Conservation (phyloP, 1,140 invertebrate species). For the Nebria ingens region DNA sequence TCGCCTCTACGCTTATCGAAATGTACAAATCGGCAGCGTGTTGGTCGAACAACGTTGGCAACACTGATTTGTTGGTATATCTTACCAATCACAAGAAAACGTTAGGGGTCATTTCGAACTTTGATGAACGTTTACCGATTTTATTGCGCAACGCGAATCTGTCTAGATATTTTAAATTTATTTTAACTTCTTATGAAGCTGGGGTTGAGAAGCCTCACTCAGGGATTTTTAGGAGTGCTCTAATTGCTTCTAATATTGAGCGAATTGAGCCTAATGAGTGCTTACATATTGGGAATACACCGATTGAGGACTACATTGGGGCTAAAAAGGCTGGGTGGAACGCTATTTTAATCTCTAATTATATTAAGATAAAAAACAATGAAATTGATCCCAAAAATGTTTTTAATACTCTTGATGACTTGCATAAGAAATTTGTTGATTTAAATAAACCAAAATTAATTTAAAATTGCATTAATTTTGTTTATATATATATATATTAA, state of each 20-base stretch:
- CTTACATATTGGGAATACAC: conserved; percentile 72
- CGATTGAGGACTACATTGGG: conserved; percentile 63
- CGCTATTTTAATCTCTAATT: conserved; percentile 44
- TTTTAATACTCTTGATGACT: conserved; percentile 31
- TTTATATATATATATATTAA: not conserved
- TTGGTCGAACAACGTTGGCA: conserved; percentile 59
- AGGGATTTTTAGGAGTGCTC: conserved; percentile 62
- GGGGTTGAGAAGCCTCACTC: conserved; percentile 64
- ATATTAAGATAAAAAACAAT: conserved; percentile 28
- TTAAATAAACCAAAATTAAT: too few species aligned
- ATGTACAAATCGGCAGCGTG: conserved; percentile 54
- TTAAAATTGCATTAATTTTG: not conserved
- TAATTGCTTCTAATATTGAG: conserved; percentile 36
- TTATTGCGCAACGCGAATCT: conserved; percentile 56
- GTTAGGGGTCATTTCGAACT: conserved; percentile 80
- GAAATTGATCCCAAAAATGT: conserved; percentile 26
- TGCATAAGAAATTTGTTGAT: conserved; percentile 23
- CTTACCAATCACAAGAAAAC: conserved; percentile 38
- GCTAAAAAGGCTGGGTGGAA: conserved; percentile 66
- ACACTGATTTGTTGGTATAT: conserved; percentile 48
- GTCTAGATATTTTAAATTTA: conserved; percentile 63
- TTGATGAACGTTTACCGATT: conserved; percentile 64
- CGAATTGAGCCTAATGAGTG: conserved; percentile 47
- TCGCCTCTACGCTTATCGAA: conserved; percentile 51
- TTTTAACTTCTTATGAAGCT: conserved; percentile 63